Conservation (phyloP, 37 sponge, comb jelly and placozoan species). For the Eunapius fragilis region DNA sequence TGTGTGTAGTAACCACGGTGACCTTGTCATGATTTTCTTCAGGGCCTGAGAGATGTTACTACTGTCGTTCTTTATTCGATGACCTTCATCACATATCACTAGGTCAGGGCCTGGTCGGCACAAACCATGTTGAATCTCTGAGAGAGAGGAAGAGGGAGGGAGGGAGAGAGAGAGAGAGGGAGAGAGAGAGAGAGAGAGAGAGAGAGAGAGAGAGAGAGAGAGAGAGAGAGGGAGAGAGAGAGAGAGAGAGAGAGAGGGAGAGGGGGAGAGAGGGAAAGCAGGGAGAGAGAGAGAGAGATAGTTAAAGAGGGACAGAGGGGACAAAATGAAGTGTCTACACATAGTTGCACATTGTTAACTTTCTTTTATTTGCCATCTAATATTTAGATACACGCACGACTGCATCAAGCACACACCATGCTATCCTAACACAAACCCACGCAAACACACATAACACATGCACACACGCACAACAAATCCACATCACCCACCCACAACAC, state of each 20-base stretch:
- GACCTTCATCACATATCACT: constrained; percentile 98
- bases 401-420: too few relatives aligned
- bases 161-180: too few relatives aligned
- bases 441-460: not conserved
- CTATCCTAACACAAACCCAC: not conserved
- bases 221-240: too few relatives aligned
- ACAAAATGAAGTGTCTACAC: too few relatives aligned
- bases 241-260: too few relatives aligned
- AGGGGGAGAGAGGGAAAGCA: too few relatives aligned
- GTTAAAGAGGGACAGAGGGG: too few relatives aligned
- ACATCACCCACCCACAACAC: not conserved
- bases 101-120: constrained; percentile 96
- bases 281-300: too few relatives aligned
- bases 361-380: too few relatives aligned
- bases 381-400: not conserved
- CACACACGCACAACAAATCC: not conserved
- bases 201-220: too few relatives aligned
- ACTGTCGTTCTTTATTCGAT: constrained; percentile 91
- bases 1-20: not conserved
- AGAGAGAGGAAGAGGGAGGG: not conserved
- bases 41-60: constrained; percentile 92
- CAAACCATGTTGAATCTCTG: constrained; percentile 83
- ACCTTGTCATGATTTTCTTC: constrained; percentile 89
- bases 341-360: not conserved
- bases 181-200: too few relatives aligned